Base-by-base conservation (phyloP, 2,888 invertebrate genomes). In the Drosophila nr. perissopoda region DNA sequence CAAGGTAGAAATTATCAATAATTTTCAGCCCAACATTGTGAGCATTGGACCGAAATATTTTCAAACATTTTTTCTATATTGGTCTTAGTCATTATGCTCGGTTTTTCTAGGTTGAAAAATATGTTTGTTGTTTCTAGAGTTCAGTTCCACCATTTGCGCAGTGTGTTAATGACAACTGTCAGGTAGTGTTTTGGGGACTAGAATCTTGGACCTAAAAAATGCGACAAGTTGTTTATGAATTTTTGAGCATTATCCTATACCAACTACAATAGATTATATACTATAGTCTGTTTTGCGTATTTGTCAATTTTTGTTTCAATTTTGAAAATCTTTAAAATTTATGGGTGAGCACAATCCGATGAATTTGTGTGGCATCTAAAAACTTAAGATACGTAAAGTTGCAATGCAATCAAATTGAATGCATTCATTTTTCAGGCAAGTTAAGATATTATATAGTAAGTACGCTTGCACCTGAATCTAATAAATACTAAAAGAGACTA, bases 141-240 rank as follows among this genome's bases (percentile, higher is more conserved):
- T 72, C 46, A 29, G 53, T 74, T 67, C 29, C n/a, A 62, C 48
- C 81, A 83, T 74, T 71, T 89, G 80, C 82, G 89, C 84, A 74
- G 48, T 87, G 82, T 74, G 58, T 84, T 87, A 84, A 89, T 87
- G 85, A 87, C 89, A 85, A 85, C 75, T 85, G 84, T 84, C 84
- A 87, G 74, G 62, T 56, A 61, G 49, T 33, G 33, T 60, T 52
- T 54, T 74, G 71, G 70, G 68, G 62, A 70, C 67, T 40, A 59
- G 72, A 70, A 61, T 59, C 73, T 58, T 70, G 68, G 62, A 74
- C 59, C 85, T 52, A 57, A 25, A 56, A 56, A 62, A 53, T 56
- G 51, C 59, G 56, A 69, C 71, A 67, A 68, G 63, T 79, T 87
- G 74, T 83, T 82, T 82, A 69, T 61, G 58, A 71, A 79, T 57